Evolutionary conservation across 2,888 invertebrate species (phyloP).

Genomic region (Chymomyza fuscimana): DNA sequence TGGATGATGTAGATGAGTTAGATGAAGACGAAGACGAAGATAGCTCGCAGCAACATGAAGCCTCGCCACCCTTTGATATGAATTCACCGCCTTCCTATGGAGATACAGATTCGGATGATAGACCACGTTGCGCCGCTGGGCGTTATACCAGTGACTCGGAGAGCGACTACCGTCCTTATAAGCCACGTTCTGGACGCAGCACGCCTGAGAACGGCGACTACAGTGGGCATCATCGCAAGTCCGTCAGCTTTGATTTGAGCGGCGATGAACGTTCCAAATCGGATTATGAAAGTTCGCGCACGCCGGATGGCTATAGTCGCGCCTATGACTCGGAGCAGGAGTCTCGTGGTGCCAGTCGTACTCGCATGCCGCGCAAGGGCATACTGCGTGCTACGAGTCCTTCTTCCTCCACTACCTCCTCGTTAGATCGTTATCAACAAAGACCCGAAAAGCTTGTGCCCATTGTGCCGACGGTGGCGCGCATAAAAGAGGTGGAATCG

Average conservation of each 20-base stretch:
- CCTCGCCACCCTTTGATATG: slow-evolving; percentile 54
- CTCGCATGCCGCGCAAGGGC: slow-evolving; percentile 74
- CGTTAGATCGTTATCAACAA: slow-evolving; percentile 61
- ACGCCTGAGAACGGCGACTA: slow-evolving; percentile 67
- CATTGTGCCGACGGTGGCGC: slow-evolving; percentile 76
- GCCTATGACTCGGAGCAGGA: slow-evolving; percentile 79
- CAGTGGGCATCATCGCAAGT: slow-evolving; percentile 75
- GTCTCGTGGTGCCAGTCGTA: slow-evolving; percentile 43
- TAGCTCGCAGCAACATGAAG: slow-evolving; percentile 35
- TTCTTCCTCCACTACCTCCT: slow-evolving; percentile 72
- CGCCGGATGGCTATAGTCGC: slow-evolving; percentile 49
- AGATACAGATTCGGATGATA: slow-evolving; percentile 75
- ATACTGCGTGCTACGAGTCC: slow-evolving; percentile 79
- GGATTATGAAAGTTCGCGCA: slow-evolving; percentile 73
- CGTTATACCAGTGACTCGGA: slow-evolving; percentile 77
- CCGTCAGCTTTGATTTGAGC: slow-evolving; percentile 79
- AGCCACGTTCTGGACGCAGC: slow-evolving; percentile 74
- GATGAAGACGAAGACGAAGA: slow-evolving; percentile 52
- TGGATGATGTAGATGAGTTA: slow-evolving; percentile 54
- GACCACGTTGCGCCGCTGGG: slow-evolving; percentile 36
- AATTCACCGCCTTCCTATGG: slow-evolving; percentile 62
- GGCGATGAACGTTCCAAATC: slow-evolving; percentile 78
- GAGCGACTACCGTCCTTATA: slow-evolving; percentile 68
- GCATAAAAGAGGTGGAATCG: slow-evolving; percentile 77
- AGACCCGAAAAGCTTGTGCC: slow-evolving; percentile 64